These are phyloP conservation scores for Metridium senile DNA, from an alignment of 92 coral and sea anemone genomes.

Conservation along the genomic window DNA sequence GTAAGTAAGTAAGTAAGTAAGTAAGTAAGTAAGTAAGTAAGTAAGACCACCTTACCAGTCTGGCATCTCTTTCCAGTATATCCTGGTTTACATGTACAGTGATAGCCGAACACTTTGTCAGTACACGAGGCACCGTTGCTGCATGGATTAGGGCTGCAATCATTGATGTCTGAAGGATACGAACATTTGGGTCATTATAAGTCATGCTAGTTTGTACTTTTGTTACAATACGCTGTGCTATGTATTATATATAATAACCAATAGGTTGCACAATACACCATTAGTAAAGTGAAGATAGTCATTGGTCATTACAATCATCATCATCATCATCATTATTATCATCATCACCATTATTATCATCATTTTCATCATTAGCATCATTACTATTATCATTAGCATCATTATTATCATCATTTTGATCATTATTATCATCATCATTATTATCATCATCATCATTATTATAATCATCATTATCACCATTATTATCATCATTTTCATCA, in stretches of 20 bases:
- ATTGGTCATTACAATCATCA: too few species aligned
- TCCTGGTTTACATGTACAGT: slow-evolving; percentile 11
- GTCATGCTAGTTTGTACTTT: too few species aligned
- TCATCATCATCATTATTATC: neutral
- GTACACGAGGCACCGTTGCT: slow-evolving; percentile 9
- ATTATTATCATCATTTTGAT: neutral
- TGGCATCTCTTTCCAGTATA: neutral
- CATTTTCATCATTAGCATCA: neutral
- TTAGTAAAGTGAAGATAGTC: too few species aligned
- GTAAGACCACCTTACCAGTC: too few species aligned
- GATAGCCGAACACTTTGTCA: slow-evolving; percentile 3
- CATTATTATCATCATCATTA: neutral
- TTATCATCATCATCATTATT: neutral
- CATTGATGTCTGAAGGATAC: slow-evolving; percentile 19
- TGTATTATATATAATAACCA: too few species aligned
- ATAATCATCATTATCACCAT: neutral
- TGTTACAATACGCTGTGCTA: too few species aligned
- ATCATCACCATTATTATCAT: neutral
- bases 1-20: too few species aligned
- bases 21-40: too few species aligned
- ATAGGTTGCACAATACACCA: too few species aligned
- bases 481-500: neutral
- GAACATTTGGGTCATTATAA: neutral
- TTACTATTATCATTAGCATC: neutral
- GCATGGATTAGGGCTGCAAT: slow-evolving; percentile 37